These are phyloP conservation scores for Peromyscus maniculatus DNA, from an alignment of 2,113 vertebrate species.

Conservation along the genomic window DNA sequence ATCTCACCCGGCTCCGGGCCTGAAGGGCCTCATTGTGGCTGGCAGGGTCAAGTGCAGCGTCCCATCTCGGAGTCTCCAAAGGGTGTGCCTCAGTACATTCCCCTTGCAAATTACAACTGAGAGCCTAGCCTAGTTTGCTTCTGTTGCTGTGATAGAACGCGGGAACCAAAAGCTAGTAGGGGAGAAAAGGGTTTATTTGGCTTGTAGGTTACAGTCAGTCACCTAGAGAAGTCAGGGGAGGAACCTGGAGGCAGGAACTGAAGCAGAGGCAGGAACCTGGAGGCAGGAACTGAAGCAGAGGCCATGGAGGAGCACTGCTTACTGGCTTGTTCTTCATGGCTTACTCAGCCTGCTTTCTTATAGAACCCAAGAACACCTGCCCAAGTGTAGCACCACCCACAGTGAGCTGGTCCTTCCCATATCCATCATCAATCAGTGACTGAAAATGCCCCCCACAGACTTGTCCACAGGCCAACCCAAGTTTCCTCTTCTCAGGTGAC, in stretches of 20 bases:
- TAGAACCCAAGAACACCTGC: neutral
- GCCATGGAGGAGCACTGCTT: neutral
- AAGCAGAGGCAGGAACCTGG: no score
- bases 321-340: neutral
- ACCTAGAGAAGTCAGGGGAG: neutral
- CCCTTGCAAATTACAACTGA: neutral
- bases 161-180: neutral
- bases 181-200: neutral
- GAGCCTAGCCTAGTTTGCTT: neutral
- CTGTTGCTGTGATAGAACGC: neutral
- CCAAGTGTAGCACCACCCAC: neutral
- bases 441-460: neutral
- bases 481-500: neutral
- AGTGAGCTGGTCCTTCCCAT: neutral
- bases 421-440: neutral
- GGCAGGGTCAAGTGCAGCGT: no score
- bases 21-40: neutral
- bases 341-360: neutral
- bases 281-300: neutral
- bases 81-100: neutral
- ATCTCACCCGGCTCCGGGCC: neutral
- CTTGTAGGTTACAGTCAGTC: neutral
- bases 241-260: neutral
- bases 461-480: neutral
- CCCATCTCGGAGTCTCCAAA: fast-evolving